phyloP scores from a whole-genome alignment of 1,140 invertebrate genomes.

The Parapsyche elsis region DNA sequence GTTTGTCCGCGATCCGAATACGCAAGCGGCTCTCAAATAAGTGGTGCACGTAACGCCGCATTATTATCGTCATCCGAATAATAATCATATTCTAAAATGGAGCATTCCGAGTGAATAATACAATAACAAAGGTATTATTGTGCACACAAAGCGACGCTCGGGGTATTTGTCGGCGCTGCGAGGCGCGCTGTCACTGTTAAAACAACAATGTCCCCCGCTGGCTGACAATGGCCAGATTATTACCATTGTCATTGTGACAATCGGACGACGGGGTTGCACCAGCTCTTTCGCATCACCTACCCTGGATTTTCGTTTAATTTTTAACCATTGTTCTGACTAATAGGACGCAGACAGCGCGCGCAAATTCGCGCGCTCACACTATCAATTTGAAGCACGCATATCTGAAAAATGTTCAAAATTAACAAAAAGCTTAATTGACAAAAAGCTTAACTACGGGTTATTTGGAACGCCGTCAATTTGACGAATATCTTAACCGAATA shows the following conservation, averaged over 20 bases:
- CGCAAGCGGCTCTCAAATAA: conserved; percentile 45
- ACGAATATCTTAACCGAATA: too few species aligned
- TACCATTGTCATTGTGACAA: conserved; percentile 52
- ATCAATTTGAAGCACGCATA: too few species aligned
- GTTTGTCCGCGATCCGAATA: too few species aligned
- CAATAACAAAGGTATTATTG: conserved; percentile 57
- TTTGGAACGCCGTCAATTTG: too few species aligned
- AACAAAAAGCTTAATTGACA: too few species aligned
- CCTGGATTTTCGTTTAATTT: conserved; percentile 57
- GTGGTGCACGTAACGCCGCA: conserved; percentile 54
- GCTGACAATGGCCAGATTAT: conserved; percentile 56
- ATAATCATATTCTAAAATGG: conserved; percentile 52
- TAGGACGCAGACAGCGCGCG: conserved; percentile 23
- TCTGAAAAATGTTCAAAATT: too few species aligned
- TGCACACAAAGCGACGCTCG: conserved; percentile 42
- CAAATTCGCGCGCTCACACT: background rate
- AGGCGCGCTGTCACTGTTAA: conserved; percentile 47
- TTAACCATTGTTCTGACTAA: conserved; percentile 54
- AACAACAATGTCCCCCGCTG: conserved; percentile 52
- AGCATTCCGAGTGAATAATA: conserved; percentile 55
- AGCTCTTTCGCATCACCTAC: conserved; percentile 51
- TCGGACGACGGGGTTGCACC: conserved; percentile 39
- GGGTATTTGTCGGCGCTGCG: background rate
- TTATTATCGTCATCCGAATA: conserved; percentile 56
- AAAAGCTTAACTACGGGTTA: too few species aligned